Evolutionary conservation across 2,113 vertebrate species (phyloP), one percentile per base, ranked within the genome.

Genomic region (Halcyon malimbica): DNA sequence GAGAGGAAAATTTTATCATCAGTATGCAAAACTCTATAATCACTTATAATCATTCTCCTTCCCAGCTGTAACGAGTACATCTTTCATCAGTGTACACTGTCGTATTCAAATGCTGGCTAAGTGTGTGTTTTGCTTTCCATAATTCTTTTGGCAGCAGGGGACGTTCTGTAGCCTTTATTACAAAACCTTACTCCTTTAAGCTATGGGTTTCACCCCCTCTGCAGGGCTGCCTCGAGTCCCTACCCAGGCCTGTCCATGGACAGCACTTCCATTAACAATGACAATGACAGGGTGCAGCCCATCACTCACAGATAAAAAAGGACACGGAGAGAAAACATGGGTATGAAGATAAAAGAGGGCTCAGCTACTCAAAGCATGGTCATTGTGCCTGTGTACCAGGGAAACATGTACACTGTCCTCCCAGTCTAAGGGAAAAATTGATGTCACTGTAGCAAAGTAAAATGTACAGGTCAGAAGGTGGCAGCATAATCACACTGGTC

Each of bases 401-500:
- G 37, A 44, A 13, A 41, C 5, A 4, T 1, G 5, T 35, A 31
- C 24, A 13, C 10, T 18, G 7, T 37, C 13, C n/a, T 81, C n/a
- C 39, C 10, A 59, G 26, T 44, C 48, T 26, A 31, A 26, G 13
- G 21, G 6, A 3, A 46, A 71, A 67, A 26, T 21, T 35, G 50
- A 21, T 29, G 18, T 68, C 48, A 16, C 48, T 48, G 57, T 6
- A 53, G 65, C 19, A 46, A 50, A 85, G 48, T 69, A 56, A 79
- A 91, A 71, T 59, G 13, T 48, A 8, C 9, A 75, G 75, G 89
- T 94, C 96, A 83, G 81, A 81, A 97, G 96, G 51, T 93, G 97
- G 96, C 97, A 97, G 95, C 94, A 89, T 35, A 82, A 64, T 81
- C 81, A 79, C 68, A 81, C 29, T 64, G 19, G 57, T 87, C 24